phyloP scores from a whole-genome alignment of 1,140 invertebrate genomes.

The Solen grandis region DNA sequence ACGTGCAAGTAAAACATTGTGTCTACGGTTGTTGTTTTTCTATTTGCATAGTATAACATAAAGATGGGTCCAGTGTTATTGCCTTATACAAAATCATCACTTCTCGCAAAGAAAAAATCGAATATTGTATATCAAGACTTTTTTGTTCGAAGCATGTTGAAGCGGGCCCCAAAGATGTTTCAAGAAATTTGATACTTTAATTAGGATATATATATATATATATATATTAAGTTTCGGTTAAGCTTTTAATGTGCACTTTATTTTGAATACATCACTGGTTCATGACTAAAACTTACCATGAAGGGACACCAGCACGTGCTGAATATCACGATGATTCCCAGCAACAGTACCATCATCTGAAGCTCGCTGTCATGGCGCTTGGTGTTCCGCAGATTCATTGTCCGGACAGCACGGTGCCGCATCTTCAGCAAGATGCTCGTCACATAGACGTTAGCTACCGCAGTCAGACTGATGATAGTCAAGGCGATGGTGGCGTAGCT shows the following conservation, averaged over 20 bases:
- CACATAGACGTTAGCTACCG: constrained; percentile 74
- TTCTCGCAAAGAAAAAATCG: not conserved
- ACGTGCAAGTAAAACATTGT: too few relatives aligned
- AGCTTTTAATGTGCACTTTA: not conserved
- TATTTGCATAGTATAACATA: too few relatives aligned
- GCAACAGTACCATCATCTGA: constrained; percentile 79
- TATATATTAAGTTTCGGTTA: not conserved
- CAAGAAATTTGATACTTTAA: not conserved
- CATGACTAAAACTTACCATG: constrained; percentile 75
- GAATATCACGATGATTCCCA: constrained; percentile 80
- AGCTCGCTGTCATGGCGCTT: constrained; percentile 72
- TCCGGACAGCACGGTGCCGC: constrained; percentile 59
- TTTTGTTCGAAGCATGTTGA: not conserved
- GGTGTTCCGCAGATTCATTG: constrained; percentile 46
- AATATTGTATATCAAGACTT: not conserved
- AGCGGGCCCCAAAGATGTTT: not conserved
- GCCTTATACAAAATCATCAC: too few relatives aligned
- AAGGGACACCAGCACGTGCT: constrained; percentile 80
- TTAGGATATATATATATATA: not conserved
- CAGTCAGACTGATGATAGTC: constrained; percentile 70
- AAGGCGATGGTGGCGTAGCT: constrained; percentile 73
- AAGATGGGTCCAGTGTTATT: too few relatives aligned
- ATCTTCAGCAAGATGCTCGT: constrained; percentile 71
- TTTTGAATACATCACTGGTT: not conserved
- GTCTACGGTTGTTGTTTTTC: too few relatives aligned